Evolutionary conservation across 2,113 vertebrate genomes (phyloP), one percentile per base, ranked within the genome.

Genomic region (Ictidomys tridecemlineatus): DNA sequence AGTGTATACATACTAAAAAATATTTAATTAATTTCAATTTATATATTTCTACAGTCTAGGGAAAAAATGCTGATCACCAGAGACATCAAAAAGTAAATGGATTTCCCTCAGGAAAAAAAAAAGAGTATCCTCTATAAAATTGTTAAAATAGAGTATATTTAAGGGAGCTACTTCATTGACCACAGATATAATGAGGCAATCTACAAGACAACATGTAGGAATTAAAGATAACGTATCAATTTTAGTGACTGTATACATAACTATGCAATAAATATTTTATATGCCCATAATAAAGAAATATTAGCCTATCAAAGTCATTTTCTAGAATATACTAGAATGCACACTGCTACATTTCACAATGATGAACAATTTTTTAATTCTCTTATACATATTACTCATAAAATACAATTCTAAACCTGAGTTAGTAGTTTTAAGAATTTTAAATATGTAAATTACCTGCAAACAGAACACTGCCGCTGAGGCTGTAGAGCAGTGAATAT

Each of bases 401-500:
- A 24, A 14, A 24, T 39, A 70, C 18, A 96, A 63, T n/a, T n/a
- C 32, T n/a, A n/a, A n/a, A 13, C 8, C 79, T 7, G 13, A 4
- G 12, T 28, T 17, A 86, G 26, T 3, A 83, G 4, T 28, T 72
- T 63, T n/a, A 56, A 22, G 20, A 20, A 24, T 13, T 80, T 67
- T 16, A 39, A 58, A 34, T 28, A n/a, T 1, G 30, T 28, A 39
- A 8, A 90, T 98, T 98, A 99, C 99, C 99, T 99, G 99, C 99
- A 99, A 61, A 99, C 99, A 73, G 99, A 99, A 92, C 99, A 99
- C 95, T 99, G 99, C 34, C 99, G 98, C 96, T 99, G 99, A 0
- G 99, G 99, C 97, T 99, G 99, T n/a, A 99, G 99, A 70, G 99
- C 99, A 2, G 99, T 99, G 98, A 99, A 99, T 99, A 99, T 99